Percentiles rank a stretch among this genome's conserved stretches.
These are phyloP conservation scores for Diarsia dahlii DNA, from an alignment of 2,888 invertebrate genomes.

Conservation along the genomic window DNA sequence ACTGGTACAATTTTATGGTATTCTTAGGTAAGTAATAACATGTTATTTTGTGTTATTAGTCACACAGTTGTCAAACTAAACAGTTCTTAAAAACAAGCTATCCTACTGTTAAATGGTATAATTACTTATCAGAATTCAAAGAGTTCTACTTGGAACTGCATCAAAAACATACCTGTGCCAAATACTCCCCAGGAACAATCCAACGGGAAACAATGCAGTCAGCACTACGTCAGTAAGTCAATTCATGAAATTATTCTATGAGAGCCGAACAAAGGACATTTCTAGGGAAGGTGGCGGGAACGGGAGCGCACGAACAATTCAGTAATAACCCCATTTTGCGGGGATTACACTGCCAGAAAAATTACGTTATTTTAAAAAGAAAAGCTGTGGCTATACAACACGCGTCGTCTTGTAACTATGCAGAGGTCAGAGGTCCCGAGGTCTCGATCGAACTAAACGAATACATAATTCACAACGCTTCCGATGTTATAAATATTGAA, in stretches of 20 bases:
- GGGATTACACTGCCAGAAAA: constrained; percentile 23
- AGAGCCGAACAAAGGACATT: constrained; percentile 24
- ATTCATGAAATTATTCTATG: constrained; percentile 26
- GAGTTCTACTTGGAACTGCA: not conserved
- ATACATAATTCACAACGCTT: constrained; percentile 75
- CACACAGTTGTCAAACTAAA: not conserved
- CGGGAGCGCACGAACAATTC: constrained; percentile 26
- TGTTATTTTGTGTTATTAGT: constrained; percentile 5
- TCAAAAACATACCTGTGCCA: not conserved
- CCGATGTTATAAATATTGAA: constrained; percentile 73
- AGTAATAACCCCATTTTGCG: constrained; percentile 37
- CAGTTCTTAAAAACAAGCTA: not conserved
- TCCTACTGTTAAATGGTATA: not conserved
- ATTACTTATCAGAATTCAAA: not conserved
- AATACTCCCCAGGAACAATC: constrained; percentile 3
- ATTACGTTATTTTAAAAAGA: constrained; percentile 38
- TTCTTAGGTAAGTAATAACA: constrained; percentile 47
- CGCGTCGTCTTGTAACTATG: constrained; percentile 58
- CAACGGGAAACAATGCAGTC: constrained; percentile 15
- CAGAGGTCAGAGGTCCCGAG: constrained; percentile 63
- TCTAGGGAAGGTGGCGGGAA: constrained; percentile 8
- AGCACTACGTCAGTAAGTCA: constrained; percentile 13
- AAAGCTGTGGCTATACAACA: constrained; percentile 63
- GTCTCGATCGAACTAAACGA: constrained; percentile 62
- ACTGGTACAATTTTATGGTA: constrained; percentile 52